Evolutionary conservation across 2,797 vertebrate genomes (phyloP).

Genomic region (Phrynocephalus forsythii): DNA sequence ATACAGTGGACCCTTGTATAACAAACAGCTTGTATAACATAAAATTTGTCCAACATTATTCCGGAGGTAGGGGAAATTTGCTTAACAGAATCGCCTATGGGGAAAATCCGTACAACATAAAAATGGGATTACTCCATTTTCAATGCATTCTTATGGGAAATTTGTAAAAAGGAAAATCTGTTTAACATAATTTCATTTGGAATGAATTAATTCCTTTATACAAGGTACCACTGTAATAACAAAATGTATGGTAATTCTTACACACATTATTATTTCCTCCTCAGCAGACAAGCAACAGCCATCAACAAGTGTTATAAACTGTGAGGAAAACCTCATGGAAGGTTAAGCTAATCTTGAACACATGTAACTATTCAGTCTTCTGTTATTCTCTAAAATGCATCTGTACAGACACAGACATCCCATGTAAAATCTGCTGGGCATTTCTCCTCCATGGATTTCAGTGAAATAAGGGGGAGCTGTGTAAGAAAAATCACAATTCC

Average conservation of each 20-base stretch:
- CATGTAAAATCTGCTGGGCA: neutral
- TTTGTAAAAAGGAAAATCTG: no score
- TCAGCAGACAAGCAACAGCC: slow-evolving; percentile 28
- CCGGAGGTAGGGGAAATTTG: no score
- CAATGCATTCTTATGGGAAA: no score
- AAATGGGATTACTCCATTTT: no score
- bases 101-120: no score
- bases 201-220: no score
- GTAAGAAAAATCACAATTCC: neutral
- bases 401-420: no score
- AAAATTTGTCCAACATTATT: no score
- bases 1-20: neutral
- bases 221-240: neutral
- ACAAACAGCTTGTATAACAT: no score
- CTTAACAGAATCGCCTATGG: no score
- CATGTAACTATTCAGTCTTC: neutral
- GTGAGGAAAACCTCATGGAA: slow-evolving; percentile 16
- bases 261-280: slow-evolving; percentile 36
- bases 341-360: neutral
- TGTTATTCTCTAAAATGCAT: neutral
- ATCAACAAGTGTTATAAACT: slow-evolving; percentile 2
- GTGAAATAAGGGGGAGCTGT: neutral
- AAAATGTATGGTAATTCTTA: slow-evolving; percentile 20
- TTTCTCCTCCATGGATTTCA: neutral
- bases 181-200: no score